Evolutionary conservation across 2,888 invertebrate genomes (phyloP), one percentile per base, ranked within the genome.

Genomic region (Synanthedon tipuliformis): DNA sequence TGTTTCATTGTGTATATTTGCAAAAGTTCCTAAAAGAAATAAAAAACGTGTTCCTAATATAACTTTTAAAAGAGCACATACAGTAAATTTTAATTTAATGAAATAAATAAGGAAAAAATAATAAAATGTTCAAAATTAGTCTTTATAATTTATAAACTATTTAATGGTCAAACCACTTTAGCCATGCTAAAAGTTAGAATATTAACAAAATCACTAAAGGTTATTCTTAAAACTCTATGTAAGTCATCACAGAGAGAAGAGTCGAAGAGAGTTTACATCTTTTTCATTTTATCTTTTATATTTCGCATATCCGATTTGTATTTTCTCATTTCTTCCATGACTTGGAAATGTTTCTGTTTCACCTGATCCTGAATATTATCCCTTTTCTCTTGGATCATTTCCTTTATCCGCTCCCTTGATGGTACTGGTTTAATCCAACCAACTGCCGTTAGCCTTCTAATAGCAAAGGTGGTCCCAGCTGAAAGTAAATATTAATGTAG

Each of bases 401-500:
- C 89, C 68, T 90, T 91, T 10, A 92, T 78, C 59, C 90, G 74
- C 62, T 90, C 89, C 53, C 84, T 85, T 18, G 91, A 91, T 15
- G 94, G 93, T 40, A 94, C 92, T n/a, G 95, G 94, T 72, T 92
- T 93, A 56, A 96, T 93, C 75, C 93, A 92, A 51, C 97, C 97
- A 73, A 91, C 89, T 64, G 90, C 89, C 62, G 91, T 92, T 60
- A 98, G 86, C 68, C 92, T 93, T 65, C 91, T 95, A 55, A 97
- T 96, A 7, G 94, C 91, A 70, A 93, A 78, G 15, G 96, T 96
- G 16, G 97, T 96, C 50, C 95, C 95, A 62, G 94, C 95, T 94
- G 23, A 79, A 76, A 48, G 51, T 40, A 52, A 12, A 8, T 50
- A 49, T 52, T 40, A 52, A 40, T 40, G 7, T 34, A 23, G 8